phyloP scores from a whole-genome alignment of 2,888 invertebrate genomes.

The Morpho achilles region DNA sequence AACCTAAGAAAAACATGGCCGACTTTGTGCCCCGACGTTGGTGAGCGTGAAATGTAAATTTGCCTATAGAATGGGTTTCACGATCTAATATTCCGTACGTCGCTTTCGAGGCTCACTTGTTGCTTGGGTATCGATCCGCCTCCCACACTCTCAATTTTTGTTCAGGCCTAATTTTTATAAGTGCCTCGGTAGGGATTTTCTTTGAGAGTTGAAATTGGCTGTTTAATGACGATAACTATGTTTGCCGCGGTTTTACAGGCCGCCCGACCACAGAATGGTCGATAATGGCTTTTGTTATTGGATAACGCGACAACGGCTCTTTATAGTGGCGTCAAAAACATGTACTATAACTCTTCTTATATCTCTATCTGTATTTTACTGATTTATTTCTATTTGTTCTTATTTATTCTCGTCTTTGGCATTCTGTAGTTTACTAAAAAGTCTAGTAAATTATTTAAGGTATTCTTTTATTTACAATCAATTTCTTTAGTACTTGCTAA shows the following conservation, averaged over 20 bases:
- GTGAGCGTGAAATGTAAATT: constrained; percentile 20
- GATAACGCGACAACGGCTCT: background rate
- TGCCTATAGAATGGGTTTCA: constrained; percentile 14
- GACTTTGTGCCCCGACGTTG: background rate
- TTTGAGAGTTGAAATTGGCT: constrained; percentile 22
- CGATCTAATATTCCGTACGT: constrained; percentile 20
- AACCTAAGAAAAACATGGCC: constrained; percentile 7
- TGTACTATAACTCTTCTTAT: no score
- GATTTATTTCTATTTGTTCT: no score
- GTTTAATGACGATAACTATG: constrained; percentile 16
- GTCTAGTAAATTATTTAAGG: no score
- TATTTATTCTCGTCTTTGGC: no score
- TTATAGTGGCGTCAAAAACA: no score
- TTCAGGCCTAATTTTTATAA: constrained; percentile 49
- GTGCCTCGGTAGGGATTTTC: constrained; percentile 35
- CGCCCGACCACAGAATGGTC: background rate
- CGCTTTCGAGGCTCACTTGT: constrained; percentile 29
- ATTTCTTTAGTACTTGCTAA: no score
- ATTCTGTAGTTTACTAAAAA: no score
- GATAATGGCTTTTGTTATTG: constrained; percentile 8
- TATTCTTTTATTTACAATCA: no score
- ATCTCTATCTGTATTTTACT: no score
- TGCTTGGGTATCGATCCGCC: constrained; percentile 29
- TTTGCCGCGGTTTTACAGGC: constrained; percentile 10
- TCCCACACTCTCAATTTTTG: constrained; percentile 42